Conservation (phyloP, 2,888 invertebrate genomes). For the Cephus pygmeus region DNA sequence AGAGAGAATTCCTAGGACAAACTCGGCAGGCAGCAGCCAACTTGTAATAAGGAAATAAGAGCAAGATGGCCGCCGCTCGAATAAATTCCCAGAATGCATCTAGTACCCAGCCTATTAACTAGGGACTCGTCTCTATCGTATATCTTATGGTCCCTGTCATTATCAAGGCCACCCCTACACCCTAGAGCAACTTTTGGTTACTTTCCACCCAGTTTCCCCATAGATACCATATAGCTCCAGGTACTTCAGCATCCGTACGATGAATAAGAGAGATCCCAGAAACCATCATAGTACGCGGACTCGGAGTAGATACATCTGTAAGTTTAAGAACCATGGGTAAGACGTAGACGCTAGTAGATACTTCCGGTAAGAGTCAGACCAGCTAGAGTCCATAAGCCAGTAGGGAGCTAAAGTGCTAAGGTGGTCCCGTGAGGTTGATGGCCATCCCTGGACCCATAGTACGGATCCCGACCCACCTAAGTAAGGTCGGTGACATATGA, state of each 20-base stretch:
- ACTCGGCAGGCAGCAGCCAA: neutral
- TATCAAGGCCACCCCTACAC: neutral
- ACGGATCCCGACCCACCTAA: neutral
- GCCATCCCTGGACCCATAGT: neutral
- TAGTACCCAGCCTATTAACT: neutral
- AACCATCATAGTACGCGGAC: neutral
- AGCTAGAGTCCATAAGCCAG: neutral
- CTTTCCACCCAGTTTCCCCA: neutral
- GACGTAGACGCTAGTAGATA: neutral
- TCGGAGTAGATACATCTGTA: neutral
- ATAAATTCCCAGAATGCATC: constrained; percentile 1
- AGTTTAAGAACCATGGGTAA: neutral
- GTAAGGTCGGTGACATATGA: constrained; percentile 6
- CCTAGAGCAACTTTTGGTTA: neutral
- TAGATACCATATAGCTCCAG: neutral
- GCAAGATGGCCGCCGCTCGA: neutral
- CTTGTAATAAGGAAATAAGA: neutral
- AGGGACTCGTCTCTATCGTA: neutral
- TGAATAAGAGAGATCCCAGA: neutral
- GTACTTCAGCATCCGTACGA: neutral
- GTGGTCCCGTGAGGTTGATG: neutral
- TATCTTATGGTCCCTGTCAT: neutral
- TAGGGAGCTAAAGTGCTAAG: neutral
- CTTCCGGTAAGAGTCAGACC: neutral
- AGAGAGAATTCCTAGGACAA: constrained; percentile 18